These are phyloP conservation scores for Cephalopachus bancanus DNA, from an alignment of 2,797 vertebrate species.

Conservation along the genomic window DNA sequence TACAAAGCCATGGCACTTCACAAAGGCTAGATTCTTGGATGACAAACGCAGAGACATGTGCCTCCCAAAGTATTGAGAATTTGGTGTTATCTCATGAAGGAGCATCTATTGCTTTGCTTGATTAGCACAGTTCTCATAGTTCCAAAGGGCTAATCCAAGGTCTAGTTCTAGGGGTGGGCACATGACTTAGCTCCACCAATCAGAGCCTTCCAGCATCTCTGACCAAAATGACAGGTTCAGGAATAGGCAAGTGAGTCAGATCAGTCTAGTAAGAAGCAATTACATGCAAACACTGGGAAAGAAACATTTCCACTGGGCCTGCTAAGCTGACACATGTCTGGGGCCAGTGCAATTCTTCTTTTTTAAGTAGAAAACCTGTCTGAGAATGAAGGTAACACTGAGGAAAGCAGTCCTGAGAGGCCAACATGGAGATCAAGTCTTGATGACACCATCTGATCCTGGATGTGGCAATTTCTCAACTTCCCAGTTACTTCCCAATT, in stretches of 20 bases:
- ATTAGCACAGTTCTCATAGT: neutral
- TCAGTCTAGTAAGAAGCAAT: conserved; percentile 10
- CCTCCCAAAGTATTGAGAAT: neutral
- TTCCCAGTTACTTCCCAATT: neutral
- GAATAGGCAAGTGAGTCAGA: neutral
- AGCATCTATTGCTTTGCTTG: neutral
- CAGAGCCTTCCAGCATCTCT: neutral
- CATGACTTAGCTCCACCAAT: neutral
- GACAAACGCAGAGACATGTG: neutral
- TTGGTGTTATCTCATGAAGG: neutral
- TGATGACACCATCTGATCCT: neutral
- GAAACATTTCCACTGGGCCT: neutral
- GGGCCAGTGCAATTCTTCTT: neutral
- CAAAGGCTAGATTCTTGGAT: neutral
- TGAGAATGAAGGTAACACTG: neutral
- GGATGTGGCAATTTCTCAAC: neutral
- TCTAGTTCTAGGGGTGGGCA: neutral
- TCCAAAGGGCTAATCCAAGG: neutral
- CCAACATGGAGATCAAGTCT: neutral
- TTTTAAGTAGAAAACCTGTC: conserved; percentile 31
- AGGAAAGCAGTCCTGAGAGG: neutral
- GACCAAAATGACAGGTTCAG: conserved; percentile 8
- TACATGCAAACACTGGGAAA: neutral
- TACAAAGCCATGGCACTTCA: conserved; percentile 26
- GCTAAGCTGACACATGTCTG: neutral